phyloP scores from a whole-genome alignment of 1,140 invertebrate genomes.

The Stenopsyche tienmushanensis region DNA sequence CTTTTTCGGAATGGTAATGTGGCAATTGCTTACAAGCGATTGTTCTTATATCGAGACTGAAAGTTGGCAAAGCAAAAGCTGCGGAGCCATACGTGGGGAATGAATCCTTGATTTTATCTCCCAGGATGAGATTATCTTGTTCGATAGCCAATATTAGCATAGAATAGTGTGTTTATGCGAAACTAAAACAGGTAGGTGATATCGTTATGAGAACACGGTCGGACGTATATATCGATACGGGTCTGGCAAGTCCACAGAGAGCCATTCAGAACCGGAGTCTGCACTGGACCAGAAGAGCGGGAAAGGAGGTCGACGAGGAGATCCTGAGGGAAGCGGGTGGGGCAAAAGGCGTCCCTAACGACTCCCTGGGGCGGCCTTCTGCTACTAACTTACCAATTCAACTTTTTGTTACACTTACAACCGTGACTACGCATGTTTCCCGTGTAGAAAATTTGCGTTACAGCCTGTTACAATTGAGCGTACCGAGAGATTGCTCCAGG shows the following conservation, averaged over 20 bases:
- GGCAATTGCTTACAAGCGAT: no score
- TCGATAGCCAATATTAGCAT: constrained; percentile 12
- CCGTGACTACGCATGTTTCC: constrained; percentile 36
- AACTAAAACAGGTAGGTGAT: constrained; percentile 5
- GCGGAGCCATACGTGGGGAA: no score
- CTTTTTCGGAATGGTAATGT: no score
- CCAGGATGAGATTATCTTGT: no score
- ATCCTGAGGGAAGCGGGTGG: not conserved
- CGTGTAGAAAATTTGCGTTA: constrained; percentile 28
- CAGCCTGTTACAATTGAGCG: constrained; percentile 5
- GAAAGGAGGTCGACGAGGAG: not conserved
- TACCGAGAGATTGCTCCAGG: constrained; percentile 9
- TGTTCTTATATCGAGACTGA: no score
- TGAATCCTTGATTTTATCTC: no score
- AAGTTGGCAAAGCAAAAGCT: no score
- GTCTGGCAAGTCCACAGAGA: constrained; percentile 27
- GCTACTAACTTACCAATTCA: constrained; percentile 42
- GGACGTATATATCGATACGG: constrained; percentile 16
- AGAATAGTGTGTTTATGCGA: not conserved
- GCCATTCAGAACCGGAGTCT: not conserved
- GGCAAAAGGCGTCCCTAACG: constrained; percentile 24
- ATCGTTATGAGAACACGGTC: constrained; percentile 8
- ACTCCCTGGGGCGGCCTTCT: constrained; percentile 39
- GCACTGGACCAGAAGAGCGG: not conserved
- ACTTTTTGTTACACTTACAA: constrained; percentile 40